Conservation (phyloP, 2,797 vertebrate genomes). For the Momotus momota region DNA sequence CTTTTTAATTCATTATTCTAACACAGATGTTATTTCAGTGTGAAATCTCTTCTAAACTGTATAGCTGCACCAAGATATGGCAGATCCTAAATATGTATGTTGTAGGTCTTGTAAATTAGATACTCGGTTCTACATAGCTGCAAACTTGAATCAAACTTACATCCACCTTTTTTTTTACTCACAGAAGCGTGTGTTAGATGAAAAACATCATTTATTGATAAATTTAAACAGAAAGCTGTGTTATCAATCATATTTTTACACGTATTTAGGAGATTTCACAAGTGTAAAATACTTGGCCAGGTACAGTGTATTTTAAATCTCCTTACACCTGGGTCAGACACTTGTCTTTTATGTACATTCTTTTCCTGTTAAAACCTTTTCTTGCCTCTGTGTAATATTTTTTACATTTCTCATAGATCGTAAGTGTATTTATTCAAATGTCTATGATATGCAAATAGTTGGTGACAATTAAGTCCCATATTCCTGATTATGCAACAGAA, state of each 20-base stretch:
- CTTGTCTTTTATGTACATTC: background rate
- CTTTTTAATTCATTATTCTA: background rate
- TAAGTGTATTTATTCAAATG: background rate
- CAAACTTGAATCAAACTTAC: background rate
- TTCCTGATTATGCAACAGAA: background rate
- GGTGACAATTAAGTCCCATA: background rate
- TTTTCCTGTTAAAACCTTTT: background rate
- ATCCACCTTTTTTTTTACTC: background rate
- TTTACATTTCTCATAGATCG: background rate
- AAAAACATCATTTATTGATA: background rate
- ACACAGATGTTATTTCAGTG: background rate
- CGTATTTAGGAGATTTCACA: background rate
- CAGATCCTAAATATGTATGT: background rate
- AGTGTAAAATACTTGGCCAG: background rate
- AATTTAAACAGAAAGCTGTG: background rate
- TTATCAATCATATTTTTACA: background rate
- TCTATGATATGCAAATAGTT: background rate
- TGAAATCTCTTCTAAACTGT: background rate
- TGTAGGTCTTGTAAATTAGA: background rate
- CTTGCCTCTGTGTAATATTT: accelerated
- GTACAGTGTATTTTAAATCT: background rate
- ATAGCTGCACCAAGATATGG: background rate
- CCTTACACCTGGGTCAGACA: background rate
- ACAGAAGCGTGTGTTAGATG: background rate
- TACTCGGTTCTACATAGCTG: background rate